These are phyloP conservation scores for Drosophila anomalata DNA, from an alignment of 2,888 invertebrate genomes.

Conservation along the genomic window DNA sequence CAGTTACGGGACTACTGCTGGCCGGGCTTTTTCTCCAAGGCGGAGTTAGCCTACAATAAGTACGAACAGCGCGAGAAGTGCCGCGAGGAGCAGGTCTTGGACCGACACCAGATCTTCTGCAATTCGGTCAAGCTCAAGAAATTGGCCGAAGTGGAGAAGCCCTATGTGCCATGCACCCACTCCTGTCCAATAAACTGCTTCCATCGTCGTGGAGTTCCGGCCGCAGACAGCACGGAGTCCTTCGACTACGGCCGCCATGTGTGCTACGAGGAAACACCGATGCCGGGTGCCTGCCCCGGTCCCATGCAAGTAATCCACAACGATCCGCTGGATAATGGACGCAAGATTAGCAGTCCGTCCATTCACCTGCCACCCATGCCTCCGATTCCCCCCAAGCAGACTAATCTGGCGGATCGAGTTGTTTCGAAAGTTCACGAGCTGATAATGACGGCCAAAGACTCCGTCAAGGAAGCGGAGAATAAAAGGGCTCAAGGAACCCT, in stretches of 20 bases:
- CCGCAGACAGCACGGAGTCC: constrained; percentile 1
- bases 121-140: constrained; percentile 57
- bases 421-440: not conserved
- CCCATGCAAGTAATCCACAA: constrained; percentile 32
- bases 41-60: constrained; percentile 57
- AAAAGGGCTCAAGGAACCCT: not conserved
- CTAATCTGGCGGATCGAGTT: not conserved
- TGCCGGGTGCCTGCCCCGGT: constrained; percentile 22
- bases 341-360: constrained; percentile 10
- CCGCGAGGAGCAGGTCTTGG: constrained; percentile 28
- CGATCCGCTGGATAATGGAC: constrained; percentile 12
- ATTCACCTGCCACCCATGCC: constrained; percentile 27
- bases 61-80: constrained; percentile 61
- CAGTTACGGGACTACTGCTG: constrained; percentile 59
- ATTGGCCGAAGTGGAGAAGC: constrained; percentile 55
- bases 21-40: constrained; percentile 61
- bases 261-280: constrained; percentile 18
- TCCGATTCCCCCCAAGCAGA: not conserved
- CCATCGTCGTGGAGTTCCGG: constrained; percentile 30
- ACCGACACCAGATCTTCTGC: constrained; percentile 43
- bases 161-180: constrained; percentile 35
- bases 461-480: not conserved
- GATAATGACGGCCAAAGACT: not conserved
- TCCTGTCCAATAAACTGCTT: constrained; percentile 34
- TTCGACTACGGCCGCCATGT: constrained; percentile 40